phyloP scores from a whole-genome alignment of 2,113 vertebrate genomes.

The Ivindomyrus marchei region DNA sequence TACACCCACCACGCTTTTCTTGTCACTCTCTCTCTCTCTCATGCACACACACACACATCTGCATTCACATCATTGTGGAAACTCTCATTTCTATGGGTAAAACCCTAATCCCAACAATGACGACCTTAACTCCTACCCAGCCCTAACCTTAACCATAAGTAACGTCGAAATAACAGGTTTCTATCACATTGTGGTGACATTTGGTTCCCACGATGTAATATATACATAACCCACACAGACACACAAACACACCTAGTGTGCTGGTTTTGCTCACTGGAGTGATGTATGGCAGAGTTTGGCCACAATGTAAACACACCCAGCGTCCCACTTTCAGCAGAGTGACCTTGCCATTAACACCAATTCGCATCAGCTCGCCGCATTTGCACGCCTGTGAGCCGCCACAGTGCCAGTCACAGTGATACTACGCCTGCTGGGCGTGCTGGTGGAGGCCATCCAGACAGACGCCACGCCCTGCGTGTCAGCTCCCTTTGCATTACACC shows the following conservation, averaged over 20 bases:
- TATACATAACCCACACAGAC: not conserved
- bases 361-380: not conserved
- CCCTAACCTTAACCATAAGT: not conserved
- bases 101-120: no score
- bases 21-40: no score
- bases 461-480: not conserved
- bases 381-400: not conserved
- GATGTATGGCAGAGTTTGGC: not conserved
- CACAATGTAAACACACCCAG: not conserved
- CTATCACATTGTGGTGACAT: not conserved
- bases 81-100: no score
- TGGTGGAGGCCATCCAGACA: not conserved
- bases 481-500: not conserved
- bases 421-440: not conserved
- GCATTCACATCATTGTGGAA: no score
- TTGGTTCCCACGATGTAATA: not conserved
- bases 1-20: not conserved
- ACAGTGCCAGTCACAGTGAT: not conserved
- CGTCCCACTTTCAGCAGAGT: not conserved
- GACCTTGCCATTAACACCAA: not conserved
- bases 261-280: not conserved
- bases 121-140: not conserved
- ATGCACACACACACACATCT: not conserved
- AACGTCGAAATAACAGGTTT: not conserved
- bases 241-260: not conserved